phyloP scores from a whole-genome alignment of 2,888 invertebrate genomes.

The Sinhomidia bicolor region DNA sequence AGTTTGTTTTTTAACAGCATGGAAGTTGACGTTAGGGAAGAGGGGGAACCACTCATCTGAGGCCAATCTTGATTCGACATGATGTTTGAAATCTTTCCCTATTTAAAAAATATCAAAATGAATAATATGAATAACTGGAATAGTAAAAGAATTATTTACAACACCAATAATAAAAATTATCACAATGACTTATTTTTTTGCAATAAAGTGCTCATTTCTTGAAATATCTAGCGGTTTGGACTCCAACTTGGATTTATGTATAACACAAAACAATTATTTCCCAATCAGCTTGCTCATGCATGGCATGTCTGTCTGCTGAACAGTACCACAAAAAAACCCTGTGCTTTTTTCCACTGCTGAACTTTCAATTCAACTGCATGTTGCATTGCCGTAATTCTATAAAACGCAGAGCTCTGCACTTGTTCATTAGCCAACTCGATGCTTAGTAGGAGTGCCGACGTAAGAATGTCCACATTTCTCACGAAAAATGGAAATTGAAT shows the following conservation, averaged over 20 bases:
- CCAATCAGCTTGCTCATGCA: no score
- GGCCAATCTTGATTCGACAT: conserved; percentile 57
- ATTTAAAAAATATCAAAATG: neutral
- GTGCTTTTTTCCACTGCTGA: no score
- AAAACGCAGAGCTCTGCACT: neutral
- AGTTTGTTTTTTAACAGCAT: conserved; percentile 61
- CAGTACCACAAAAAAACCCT: no score
- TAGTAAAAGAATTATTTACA: neutral
- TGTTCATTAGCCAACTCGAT: neutral
- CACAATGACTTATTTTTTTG: neutral
- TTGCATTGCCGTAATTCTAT: neutral
- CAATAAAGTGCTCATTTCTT: neutral
- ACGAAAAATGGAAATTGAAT: neutral
- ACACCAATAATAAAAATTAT: neutral
- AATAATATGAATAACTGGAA: neutral
- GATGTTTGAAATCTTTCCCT: conserved; percentile 53
- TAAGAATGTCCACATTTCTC: neutral
- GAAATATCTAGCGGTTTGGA: neutral
- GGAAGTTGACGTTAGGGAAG: conserved; percentile 9
- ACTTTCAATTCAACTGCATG: neutral
- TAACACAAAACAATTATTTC: neutral
- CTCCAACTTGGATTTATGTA: no score
- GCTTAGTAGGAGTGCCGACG: neutral
- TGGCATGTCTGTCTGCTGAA: no score
- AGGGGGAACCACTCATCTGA: conserved; percentile 1